Percentiles rank a stretch among this genome's conserved stretches.
Evolutionary conservation across 2,888 invertebrate species (phyloP).

Genomic region (Phytoseiulus persimilis): DNA sequence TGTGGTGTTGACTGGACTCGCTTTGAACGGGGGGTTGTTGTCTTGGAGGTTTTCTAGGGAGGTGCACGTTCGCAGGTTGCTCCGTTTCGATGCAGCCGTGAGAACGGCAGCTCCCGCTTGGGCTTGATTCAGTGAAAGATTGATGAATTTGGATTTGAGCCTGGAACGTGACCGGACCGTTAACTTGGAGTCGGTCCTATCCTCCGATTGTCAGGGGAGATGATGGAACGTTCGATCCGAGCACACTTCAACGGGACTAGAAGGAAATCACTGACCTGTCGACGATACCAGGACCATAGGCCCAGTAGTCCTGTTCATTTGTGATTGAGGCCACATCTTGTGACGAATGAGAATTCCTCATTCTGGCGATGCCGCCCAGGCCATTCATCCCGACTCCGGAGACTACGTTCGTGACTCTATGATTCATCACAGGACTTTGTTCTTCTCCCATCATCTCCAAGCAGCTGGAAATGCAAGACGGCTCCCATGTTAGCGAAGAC

Average conservation of each 20-base stretch:
- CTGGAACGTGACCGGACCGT: neutral
- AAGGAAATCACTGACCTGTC: constrained; percentile 34
- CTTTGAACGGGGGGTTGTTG: neutral
- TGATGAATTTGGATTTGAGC: constrained; percentile 42
- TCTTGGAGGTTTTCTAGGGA: constrained; percentile 30
- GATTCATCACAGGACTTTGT: constrained; percentile 19
- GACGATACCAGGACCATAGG: constrained; percentile 43
- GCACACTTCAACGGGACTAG: neutral
- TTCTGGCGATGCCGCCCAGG: constrained; percentile 10
- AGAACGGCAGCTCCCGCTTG: neutral
- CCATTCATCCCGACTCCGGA: constrained; percentile 13
- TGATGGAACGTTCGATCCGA: neutral
- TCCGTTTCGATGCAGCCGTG: neutral
- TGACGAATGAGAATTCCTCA: constrained; percentile 28
- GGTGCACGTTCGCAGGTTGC: constrained; percentile 17
- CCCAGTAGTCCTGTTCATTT: constrained; percentile 38
- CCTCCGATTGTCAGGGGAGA: neutral
- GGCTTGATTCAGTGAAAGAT: constrained; percentile 38
- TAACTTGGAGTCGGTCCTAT: neutral
- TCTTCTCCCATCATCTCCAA: constrained; percentile 38
- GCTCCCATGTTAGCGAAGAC: neutral
- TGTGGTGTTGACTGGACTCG: constrained; percentile 10
- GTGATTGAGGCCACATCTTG: constrained; percentile 32
- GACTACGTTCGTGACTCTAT: neutral
- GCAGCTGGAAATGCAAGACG: constrained; percentile 9